These are phyloP conservation scores for Centropus unirufus DNA, from an alignment of 2,113 vertebrate genomes.

Conservation along the genomic window DNA sequence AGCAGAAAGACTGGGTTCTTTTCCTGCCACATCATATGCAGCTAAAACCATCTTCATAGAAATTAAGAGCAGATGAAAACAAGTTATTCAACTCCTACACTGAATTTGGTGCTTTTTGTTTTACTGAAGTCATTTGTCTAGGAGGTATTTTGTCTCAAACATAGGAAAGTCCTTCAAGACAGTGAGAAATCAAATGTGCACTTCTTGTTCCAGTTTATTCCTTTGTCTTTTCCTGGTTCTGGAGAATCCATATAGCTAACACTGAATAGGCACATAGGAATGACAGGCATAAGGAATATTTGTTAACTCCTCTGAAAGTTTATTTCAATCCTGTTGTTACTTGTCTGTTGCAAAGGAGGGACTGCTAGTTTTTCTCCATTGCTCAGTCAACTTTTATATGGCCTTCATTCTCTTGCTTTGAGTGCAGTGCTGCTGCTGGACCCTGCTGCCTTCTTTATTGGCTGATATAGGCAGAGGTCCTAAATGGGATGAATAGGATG, in stretches of 20 bases:
- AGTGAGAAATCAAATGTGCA: background rate
- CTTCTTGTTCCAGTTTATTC: background rate
- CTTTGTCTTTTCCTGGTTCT: background rate
- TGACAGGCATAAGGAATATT: background rate
- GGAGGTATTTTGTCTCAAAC: background rate
- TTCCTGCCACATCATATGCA: background rate
- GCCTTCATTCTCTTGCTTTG: background rate
- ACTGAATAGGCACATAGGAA: background rate
- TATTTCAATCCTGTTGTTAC: background rate
- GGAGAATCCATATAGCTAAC: background rate
- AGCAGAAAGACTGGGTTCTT: background rate
- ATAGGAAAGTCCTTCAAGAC: background rate
- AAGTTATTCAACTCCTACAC: background rate
- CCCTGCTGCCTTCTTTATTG: background rate
- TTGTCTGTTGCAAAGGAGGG: fast-evolving
- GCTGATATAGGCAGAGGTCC: background rate
- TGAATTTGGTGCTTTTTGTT: background rate
- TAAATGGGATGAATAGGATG: background rate
- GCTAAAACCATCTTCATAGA: background rate
- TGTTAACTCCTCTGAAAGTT: background rate
- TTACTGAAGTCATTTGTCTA: background rate
- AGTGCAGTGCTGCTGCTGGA: background rate
- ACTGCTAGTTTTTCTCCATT: background rate
- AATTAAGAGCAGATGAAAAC: background rate
- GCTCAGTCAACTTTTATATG: background rate